These are phyloP conservation scores for Caenorhabditis tropicalis DNA, from an alignment of 1,140 invertebrate species.

Conservation along the genomic window DNA sequence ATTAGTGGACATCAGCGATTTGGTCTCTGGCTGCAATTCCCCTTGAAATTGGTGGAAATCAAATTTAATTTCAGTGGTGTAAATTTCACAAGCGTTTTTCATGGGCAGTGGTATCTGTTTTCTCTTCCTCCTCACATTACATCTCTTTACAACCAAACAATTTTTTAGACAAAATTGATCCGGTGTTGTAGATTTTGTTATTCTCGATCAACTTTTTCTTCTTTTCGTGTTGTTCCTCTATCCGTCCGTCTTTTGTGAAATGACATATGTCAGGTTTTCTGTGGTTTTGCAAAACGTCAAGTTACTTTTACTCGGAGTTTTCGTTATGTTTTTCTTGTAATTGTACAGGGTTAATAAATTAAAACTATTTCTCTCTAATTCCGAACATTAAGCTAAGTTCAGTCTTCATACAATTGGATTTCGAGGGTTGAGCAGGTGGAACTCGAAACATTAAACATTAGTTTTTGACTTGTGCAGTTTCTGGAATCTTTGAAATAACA, in stretches of 20 bases:
- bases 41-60: background rate
- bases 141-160: background rate
- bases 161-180: background rate
- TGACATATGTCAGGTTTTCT: constrained; percentile 32
- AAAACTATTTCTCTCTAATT: background rate
- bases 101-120: constrained; percentile 3
- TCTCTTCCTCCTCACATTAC: background rate
- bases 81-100: background rate
- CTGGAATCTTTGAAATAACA: background rate
- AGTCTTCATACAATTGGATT: too few relatives aligned
- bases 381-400: too few relatives aligned
- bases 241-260: background rate
- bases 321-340: background rate
- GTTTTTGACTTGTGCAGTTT: background rate
- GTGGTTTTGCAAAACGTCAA: background rate
- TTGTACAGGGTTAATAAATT: too few relatives aligned
- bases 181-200: background rate
- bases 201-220: background rate
- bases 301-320: background rate
- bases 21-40: background rate
- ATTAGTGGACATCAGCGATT: too few relatives aligned
- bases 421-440: too few relatives aligned
- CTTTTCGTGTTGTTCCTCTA: background rate
- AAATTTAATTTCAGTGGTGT: background rate
- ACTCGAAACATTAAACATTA: too few relatives aligned